Base-by-base conservation (phyloP, 2,113 vertebrate genomes). In the Apistogramma diplotaenia region DNA sequence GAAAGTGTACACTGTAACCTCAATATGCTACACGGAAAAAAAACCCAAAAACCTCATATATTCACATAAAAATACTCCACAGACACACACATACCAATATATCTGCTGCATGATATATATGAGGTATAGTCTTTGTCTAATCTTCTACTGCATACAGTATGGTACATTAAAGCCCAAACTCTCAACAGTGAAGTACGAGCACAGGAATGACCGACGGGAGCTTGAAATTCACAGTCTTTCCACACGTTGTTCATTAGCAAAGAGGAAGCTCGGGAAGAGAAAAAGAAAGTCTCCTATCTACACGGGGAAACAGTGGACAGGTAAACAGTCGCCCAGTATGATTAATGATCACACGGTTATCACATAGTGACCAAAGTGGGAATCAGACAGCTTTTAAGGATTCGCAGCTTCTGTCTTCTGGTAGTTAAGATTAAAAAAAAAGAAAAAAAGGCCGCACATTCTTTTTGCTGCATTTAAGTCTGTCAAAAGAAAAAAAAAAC, bases 101-200 rank as follows among this genome's bases (percentile, higher is more conserved):
- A 88, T 77, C 86, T 89, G 87, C 88, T 62, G 57, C 79, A 62
- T 91, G 82, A 84, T 72, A 51, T 81, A 85, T 76, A 88, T 87
- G 91, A 93, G 90, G 91, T 92, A 91, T 60, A 78, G 75, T 86
- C 81, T 85, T 78, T 74, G 86, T 53, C 40, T 84, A 81, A 23
- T 85, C 78, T 82, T 89, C 80, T 91, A 89, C 85, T 93, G 91
- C 90, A 89, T 93, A 89, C 81, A 86, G 78, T 80, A 76, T 83
- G 85, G 85, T 82, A 80, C 89, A 89, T 82, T 82, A 73, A 83
- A 70, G 37, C 49, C 62, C 78, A 76, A 40, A 74, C 61, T 67
- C 74, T 79, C 62, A 53, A 67, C 83, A 56, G 79, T 73, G 62
- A 74, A 70, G 59, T 27, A 77, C 75, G 3, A 77, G 76, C 35